phyloP scores from a whole-genome alignment of 2,113 vertebrate species.

The Athene noctua region DNA sequence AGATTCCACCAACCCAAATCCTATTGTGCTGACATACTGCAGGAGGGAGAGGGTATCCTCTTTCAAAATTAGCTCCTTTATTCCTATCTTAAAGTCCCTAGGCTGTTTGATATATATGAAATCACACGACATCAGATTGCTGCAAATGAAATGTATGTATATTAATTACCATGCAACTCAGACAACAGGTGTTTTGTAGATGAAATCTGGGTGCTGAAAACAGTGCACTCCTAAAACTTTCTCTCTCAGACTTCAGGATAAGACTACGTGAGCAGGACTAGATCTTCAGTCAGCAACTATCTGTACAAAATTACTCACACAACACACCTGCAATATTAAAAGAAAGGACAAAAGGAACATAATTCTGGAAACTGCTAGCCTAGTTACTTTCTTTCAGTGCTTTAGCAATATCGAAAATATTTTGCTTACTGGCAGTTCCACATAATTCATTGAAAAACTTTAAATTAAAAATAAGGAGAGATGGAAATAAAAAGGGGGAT shows the following conservation, averaged over 20 bases:
- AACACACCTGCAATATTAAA: background rate
- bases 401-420: background rate
- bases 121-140: background rate
- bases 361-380: conserved; percentile 3
- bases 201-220: background rate
- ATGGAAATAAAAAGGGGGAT: background rate
- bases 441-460: background rate
- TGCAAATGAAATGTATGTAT: background rate
- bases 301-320: background rate
- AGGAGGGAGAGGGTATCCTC: background rate
- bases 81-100: background rate
- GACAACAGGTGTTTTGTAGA: background rate
- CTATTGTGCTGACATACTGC: background rate
- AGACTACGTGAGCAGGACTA: background rate
- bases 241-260: background rate
- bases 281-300: background rate
- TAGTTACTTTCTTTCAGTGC: background rate
- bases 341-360: background rate
- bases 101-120: background rate
- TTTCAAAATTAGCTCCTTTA: background rate
- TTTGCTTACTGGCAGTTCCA: background rate
- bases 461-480: background rate
- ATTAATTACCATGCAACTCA: background rate
- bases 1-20: background rate
- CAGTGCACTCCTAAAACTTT: background rate